A percentile compares a stretch with the other conserved stretches of the same genome.
phyloP scores from a whole-genome alignment of 2,797 vertebrate genomes.

The Protonibea diacanthus region DNA sequence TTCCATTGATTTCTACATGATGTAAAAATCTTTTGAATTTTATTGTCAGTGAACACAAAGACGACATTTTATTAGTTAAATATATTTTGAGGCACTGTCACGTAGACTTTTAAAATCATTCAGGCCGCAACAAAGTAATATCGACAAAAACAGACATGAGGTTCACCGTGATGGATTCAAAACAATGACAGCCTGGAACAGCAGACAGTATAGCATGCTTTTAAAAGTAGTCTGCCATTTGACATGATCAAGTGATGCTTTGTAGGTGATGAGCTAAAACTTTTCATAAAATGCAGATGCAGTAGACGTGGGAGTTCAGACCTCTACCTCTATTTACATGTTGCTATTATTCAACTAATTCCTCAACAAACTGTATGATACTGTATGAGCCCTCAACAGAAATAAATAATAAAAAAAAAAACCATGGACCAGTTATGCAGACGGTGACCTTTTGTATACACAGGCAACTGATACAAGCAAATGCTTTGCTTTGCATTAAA shows the following conservation, averaged over 20 bases:
- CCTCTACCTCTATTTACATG: background rate
- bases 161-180: too few species aligned
- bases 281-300: background rate
- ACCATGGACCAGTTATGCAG: slow-evolving; percentile 47
- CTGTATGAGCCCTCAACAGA: background rate
- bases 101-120: background rate
- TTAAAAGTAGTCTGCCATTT: background rate
- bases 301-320: too few species aligned
- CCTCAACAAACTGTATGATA: background rate
- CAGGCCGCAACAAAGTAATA: background rate
- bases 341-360: background rate
- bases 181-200: too few species aligned
- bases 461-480: slow-evolving; percentile 53
- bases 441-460: slow-evolving; percentile 30
- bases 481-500: slow-evolving; percentile 67
- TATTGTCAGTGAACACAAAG: too few species aligned
- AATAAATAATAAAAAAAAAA: background rate
- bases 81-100: too few species aligned
- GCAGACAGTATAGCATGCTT: background rate
- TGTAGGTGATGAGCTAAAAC: background rate
- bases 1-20: background rate
- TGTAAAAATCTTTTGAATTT: background rate
- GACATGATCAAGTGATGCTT: background rate
- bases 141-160: too few species aligned
- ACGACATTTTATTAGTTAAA: background rate